Percentiles rank a stretch among this genome's conserved stretches.
phyloP scores from a whole-genome alignment of 2,113 vertebrate species.

The Pipa parva region DNA sequence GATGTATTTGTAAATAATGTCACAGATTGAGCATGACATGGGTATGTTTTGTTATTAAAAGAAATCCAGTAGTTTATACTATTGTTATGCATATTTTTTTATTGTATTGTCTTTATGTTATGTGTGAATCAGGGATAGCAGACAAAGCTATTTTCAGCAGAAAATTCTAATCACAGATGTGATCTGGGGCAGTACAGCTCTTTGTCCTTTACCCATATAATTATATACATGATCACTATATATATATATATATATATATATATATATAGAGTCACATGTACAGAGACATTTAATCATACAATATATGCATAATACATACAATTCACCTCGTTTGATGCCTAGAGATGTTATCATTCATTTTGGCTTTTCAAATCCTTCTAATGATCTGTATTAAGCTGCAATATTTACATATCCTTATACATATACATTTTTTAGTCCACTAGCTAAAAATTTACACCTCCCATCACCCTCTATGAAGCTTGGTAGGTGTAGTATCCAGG shows the following conservation, averaged over 20 bases:
- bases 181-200: constrained; percentile 6
- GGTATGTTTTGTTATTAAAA: constrained; percentile 29
- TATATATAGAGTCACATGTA: too few relatives aligned
- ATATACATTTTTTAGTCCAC: too few relatives aligned
- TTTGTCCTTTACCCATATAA: constrained; percentile 44
- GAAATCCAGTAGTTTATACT: constrained; percentile 25
- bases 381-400: too few relatives aligned
- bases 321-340: too few relatives aligned
- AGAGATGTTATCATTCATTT: too few relatives aligned
- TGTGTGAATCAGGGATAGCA: constrained; percentile 1
- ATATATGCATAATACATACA: too few relatives aligned
- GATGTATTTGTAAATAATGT: constrained; percentile 1
- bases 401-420: too few relatives aligned
- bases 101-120: not conserved
- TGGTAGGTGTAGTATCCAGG: too few relatives aligned
- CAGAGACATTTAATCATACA: too few relatives aligned
- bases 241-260: constrained; percentile 4
- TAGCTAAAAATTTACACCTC: too few relatives aligned
- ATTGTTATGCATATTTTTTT: constrained; percentile 1
- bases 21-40: not conserved
- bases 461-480: too few relatives aligned
- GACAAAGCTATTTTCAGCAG: constrained; percentile 23
- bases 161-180: constrained; percentile 11
- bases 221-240: constrained; percentile 60
- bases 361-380: not conserved